These are phyloP conservation scores for Okamejei kenojei DNA, from an alignment of 2,797 vertebrate genomes.

Conservation along the genomic window DNA sequence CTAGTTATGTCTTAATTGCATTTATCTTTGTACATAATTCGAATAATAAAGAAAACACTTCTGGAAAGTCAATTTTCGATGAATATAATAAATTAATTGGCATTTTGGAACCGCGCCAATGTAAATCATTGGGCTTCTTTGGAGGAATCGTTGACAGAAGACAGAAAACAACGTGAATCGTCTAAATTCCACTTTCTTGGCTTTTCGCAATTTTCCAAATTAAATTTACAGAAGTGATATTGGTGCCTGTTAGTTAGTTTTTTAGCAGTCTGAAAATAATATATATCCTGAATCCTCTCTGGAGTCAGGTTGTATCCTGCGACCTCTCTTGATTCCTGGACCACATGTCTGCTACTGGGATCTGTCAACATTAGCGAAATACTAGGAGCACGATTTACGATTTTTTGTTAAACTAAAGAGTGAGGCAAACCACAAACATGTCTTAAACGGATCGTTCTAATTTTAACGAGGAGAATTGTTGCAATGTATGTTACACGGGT, in stretches of 20 bases:
- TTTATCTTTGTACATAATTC: not conserved
- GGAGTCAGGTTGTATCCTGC: too few species aligned
- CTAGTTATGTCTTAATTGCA: not conserved
- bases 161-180: not conserved
- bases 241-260: not conserved
- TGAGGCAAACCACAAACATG: not conserved
- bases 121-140: not conserved
- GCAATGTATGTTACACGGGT: not conserved
- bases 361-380: conserved; percentile 19
- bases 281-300: not conserved
- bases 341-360: not conserved
- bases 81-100: not conserved
- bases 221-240: not conserved
- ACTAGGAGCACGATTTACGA: not conserved
- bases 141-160: conserved; percentile 25
- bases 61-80: not conserved
- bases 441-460: not conserved
- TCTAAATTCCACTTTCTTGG: not conserved
- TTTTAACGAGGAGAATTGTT: not conserved
- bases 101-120: not conserved
- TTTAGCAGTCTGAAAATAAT: not conserved
- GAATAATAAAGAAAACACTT: too few species aligned
- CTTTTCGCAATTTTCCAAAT: too few species aligned
- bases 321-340: not conserved
- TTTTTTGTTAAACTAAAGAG: not conserved